A percentile compares a stretch with the other conserved stretches of the same genome.
Evolutionary conservation across 2,888 invertebrate species (phyloP).

Genomic region (Nymphalis polychloros): DNA sequence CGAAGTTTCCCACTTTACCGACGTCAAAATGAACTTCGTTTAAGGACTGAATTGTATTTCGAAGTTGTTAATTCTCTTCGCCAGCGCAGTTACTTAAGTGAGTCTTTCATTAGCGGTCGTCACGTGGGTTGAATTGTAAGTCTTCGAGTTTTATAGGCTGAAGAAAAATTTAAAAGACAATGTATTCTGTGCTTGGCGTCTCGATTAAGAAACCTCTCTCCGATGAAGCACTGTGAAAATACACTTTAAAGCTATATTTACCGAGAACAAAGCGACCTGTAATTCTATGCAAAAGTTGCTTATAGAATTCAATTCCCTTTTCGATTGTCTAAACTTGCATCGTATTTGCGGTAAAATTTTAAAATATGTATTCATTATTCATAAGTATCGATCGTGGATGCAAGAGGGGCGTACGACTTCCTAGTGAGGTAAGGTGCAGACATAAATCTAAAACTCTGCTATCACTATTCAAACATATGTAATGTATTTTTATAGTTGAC

Average conservation of each 20-base stretch:
- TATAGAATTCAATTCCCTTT: constrained; percentile 12
- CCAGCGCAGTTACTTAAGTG: constrained; percentile 72
- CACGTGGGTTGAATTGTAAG: constrained; percentile 75
- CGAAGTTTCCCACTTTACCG: constrained; percentile 75
- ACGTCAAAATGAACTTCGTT: constrained; percentile 74
- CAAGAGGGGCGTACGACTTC: not conserved
- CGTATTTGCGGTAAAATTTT: constrained; percentile 4
- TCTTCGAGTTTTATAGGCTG: constrained; percentile 55
- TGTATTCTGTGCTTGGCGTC: constrained; percentile 43
- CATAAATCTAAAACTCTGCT: not conserved
- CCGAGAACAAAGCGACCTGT: constrained; percentile 21
- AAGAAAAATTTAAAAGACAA: constrained; percentile 64
- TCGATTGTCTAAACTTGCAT: constrained; percentile 6
- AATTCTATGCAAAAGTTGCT: constrained; percentile 15
- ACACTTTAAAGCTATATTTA: constrained; percentile 13
- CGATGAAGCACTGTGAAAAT: constrained; percentile 14
- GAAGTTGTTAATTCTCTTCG: constrained; percentile 78
- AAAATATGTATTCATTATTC: constrained; percentile 6
- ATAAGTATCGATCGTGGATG: not conserved
- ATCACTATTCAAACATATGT: no score
- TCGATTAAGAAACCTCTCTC: constrained; percentile 28
- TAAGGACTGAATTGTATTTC: constrained; percentile 76
- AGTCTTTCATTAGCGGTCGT: constrained; percentile 78
- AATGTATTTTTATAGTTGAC: no score
- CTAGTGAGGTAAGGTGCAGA: not conserved